Conservation (phyloP, 2,113 vertebrate species). For the Syrrhaptes paradoxus region DNA sequence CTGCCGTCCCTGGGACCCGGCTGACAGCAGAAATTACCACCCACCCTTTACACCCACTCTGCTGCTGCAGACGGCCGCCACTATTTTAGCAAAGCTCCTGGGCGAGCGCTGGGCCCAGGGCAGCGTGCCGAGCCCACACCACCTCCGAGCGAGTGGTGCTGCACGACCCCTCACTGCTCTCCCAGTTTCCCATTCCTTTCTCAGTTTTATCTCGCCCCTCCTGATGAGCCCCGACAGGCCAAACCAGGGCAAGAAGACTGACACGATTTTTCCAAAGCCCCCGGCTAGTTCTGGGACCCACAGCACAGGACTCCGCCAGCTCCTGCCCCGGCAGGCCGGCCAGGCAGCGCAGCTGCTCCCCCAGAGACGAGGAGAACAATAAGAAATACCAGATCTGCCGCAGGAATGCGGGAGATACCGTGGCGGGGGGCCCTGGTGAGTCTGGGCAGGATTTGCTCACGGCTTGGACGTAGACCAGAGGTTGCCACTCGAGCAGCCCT, state of each 20-base stretch:
- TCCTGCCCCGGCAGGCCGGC: constrained; percentile 1
- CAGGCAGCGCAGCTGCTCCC: constrained; percentile 34
- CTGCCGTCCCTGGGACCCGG: background rate
- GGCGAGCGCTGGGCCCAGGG: background rate
- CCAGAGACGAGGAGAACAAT: constrained; percentile 45
- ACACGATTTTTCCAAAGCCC: constrained; percentile 55
- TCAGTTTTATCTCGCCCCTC: background rate
- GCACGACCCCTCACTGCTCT: background rate
- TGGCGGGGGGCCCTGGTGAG: constrained; percentile 14
- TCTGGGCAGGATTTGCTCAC: background rate
- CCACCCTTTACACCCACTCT: rapidly evolving
- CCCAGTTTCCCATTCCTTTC: background rate
- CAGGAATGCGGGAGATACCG: constrained; percentile 59
- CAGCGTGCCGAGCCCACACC: background rate
- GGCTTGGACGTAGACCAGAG: background rate
- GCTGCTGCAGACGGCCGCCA: rapidly evolving
- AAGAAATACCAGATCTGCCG: constrained; percentile 46
- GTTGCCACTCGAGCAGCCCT: background rate
- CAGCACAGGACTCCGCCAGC: background rate
- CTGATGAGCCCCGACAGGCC: background rate
- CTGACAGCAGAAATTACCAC: background rate
- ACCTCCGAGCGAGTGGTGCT: background rate
- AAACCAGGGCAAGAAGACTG: background rate
- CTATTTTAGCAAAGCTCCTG: background rate
- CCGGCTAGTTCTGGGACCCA: background rate